These are phyloP conservation scores for Acronicta alni DNA, from an alignment of 2,888 invertebrate genomes.

Conservation along the genomic window DNA sequence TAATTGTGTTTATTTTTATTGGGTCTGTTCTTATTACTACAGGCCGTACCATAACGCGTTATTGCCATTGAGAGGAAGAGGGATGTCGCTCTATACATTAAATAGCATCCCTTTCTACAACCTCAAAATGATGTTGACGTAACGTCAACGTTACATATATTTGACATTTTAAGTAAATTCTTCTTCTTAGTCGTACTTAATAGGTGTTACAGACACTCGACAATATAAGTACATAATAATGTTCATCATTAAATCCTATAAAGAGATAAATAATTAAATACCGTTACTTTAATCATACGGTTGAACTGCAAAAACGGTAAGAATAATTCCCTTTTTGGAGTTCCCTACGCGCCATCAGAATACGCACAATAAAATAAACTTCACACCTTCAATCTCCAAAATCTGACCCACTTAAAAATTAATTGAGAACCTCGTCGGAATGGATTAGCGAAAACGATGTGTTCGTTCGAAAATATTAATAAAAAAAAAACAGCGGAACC, in stretches of 20 bases:
- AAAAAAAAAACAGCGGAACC: slow-evolving; percentile 38
- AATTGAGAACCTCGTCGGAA: slow-evolving; percentile 25
- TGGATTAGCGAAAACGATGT: slow-evolving; percentile 23
- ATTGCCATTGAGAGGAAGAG: too few species aligned
- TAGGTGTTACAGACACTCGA: slow-evolving; percentile 3
- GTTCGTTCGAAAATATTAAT: slow-evolving; percentile 31
- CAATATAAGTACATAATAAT: slow-evolving; percentile 14
- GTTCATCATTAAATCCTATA: slow-evolving; percentile 46
- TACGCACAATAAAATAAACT: neutral
- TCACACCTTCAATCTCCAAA: slow-evolving; percentile 13
- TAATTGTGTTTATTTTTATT: neutral
- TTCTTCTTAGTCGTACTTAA: too few species aligned
- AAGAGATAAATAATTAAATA: slow-evolving; percentile 53
- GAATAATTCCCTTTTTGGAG: slow-evolving; percentile 49
- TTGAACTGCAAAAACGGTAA: slow-evolving; percentile 51
- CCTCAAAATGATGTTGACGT: too few species aligned
- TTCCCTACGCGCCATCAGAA: slow-evolving; percentile 39
- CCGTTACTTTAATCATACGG: slow-evolving; percentile 59
- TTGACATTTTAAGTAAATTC: slow-evolving; percentile 11
- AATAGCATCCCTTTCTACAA: too few species aligned
- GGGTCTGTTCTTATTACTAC: too few species aligned
- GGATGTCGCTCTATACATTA: too few species aligned
- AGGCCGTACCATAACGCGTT: too few species aligned
- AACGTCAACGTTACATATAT: neutral
- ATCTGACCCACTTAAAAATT: slow-evolving; percentile 8